Evolutionary conservation across 2,888 invertebrate genomes (phyloP), one percentile per base, ranked within the genome.

Genomic region (Amblyjoppa proteus): DNA sequence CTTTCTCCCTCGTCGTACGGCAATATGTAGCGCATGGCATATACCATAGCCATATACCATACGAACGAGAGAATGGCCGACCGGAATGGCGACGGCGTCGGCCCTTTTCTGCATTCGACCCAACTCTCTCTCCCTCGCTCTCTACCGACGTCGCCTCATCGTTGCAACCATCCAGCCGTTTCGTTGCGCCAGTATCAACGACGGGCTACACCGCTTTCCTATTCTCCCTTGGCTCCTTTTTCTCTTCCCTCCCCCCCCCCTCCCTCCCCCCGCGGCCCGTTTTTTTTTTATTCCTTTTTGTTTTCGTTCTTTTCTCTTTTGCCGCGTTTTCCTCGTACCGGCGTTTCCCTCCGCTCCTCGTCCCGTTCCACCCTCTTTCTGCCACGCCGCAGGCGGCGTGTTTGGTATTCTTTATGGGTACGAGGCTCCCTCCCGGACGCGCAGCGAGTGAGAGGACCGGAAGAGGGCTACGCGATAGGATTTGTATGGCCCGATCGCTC

Each of bases 61-160:
- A 38, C 61, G 73, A 68, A 80, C 28, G 66, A 68, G 41, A 78
- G 78, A 81, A 81, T 79, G 69, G 85, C 64, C 64, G 34, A 86
- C 79, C 53, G 79, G 74, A 56, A 76, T 66, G 74, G 74, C 76
- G 81, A 66, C 64, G 66, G 74, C 79, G 85, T 79, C 80, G 87
- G 87, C 81, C 87, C 89, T 89, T 89, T 89, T 90, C 88, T 88
- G 83, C 88, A 81, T 89, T 86, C 87, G 87, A 87, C 83, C 89
- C 87, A 88, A 87, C 87, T 64, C 58, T 85, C 81, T 71, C 73
- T 69, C 69, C 61, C 80, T 28, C 66, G 41, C 41, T 49, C 51
- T 64, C 64, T 85, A 76, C 61, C 70, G 68, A 74, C 77, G 83
- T 78, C 82, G 69, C 78, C 81, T 83, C 84, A 66, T 81, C 82